Evolutionary conservation across 2,113 vertebrate species (phyloP).

Genomic region (Macroglossus sobrinus): DNA sequence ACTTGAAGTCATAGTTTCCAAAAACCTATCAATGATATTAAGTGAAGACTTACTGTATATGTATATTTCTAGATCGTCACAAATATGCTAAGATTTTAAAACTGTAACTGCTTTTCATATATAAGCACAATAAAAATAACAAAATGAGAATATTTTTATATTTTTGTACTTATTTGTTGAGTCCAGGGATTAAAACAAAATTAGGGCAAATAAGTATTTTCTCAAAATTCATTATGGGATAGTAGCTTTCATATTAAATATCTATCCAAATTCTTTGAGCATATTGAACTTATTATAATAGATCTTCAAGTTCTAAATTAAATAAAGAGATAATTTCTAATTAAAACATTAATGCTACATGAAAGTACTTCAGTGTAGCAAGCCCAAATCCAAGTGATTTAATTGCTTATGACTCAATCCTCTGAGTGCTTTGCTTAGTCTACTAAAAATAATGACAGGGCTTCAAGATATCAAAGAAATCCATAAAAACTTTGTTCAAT

Average conservation of each 20-base stretch:
- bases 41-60: too few species aligned
- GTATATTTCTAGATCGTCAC: background rate
- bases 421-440: conserved; percentile 69
- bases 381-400: conserved; percentile 23
- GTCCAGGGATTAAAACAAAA: background rate
- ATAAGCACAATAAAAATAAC: background rate
- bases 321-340: background rate
- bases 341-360: conserved; percentile 28
- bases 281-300: background rate
- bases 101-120: background rate
- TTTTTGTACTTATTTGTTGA: background rate
- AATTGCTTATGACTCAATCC: conserved; percentile 57
- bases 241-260: background rate
- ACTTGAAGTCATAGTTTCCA: background rate
- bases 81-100: background rate
- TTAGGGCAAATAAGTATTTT: background rate
- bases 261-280: background rate
- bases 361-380: conserved; percentile 50
- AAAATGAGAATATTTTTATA: background rate
- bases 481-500: conserved; percentile 74
- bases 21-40: background rate
- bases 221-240: background rate
- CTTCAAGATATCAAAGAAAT: conserved; percentile 79
- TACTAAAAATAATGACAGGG: conserved; percentile 77
- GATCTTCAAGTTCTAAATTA: background rate